Base-by-base conservation (phyloP, 2,113 vertebrate genomes). In the Micromys minutus region DNA sequence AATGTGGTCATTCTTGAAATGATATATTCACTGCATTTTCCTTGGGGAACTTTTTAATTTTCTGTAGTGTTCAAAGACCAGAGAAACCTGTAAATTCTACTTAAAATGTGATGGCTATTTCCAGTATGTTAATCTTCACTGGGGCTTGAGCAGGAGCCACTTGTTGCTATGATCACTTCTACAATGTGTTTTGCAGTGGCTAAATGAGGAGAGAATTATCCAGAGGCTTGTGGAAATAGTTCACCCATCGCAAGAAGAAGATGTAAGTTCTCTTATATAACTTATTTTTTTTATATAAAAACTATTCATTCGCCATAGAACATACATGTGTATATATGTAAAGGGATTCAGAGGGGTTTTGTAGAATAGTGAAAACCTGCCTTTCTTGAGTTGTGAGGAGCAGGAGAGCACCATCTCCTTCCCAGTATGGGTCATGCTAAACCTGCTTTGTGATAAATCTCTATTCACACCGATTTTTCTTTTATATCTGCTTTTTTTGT, bases 151-250 rank as follows among this genome's bases (percentile, higher is more conserved):
- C 90, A 79, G 26, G 90, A 94, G 89, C 94, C 47, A 29, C 93
- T 88, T 74, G 1, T 86, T 96, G 92, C 93, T 95, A 34, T 96
- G 96, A 94, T 90, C 79, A 45, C 95, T 94, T 97, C 97, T 96
- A 13, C 92, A 59, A 89, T 97, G 95, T 98, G 96, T 98, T 97
- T 98, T 98, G 34, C 97, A 99, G 99, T 99, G 99, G 99, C 97
- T 99, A 93, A 99, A 99, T 93, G 99, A 99, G 98, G 99, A 99
- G 98, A 99, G 99, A 94, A 99, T 99, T 95, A 99, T 99, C 97
- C 99, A 99, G 98, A 98, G 99, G 89, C 99, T 99, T 90, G 99
- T 99, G 97, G 99, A 99, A 97, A 99, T 99, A 91, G 99, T 99
- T 61, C 99, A 99, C 94, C 99, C 99, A 0, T 99, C 99, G 98